phyloP scores from a whole-genome alignment of 2,888 invertebrate species.

The Hyposoter dolosus region DNA sequence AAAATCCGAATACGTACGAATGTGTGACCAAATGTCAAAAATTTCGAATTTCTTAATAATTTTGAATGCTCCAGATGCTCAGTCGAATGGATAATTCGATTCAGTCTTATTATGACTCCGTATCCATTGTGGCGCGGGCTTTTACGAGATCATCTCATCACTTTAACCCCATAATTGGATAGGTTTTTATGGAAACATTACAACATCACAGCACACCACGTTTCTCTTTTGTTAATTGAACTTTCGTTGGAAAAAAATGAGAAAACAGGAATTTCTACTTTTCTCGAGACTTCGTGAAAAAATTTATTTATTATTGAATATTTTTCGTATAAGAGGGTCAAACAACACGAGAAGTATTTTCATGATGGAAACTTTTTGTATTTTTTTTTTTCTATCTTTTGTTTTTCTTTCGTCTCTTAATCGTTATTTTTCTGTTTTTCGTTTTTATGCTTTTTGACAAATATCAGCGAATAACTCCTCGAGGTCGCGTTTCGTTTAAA shows the following conservation, averaged over 20 bases:
- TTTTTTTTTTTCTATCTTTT: too few relatives aligned
- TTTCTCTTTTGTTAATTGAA: not conserved
- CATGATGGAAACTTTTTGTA: not conserved
- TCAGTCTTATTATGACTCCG: too few relatives aligned
- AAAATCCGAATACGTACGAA: not conserved
- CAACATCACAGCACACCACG: not conserved
- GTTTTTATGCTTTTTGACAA: not conserved
- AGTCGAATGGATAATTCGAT: not conserved
- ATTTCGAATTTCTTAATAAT: not conserved
- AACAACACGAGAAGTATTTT: not conserved
- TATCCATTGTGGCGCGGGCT: too few relatives aligned
- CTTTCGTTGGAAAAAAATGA: too few relatives aligned
- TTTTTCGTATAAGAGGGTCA: too few relatives aligned
- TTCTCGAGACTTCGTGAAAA: not conserved
- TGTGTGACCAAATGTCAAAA: not conserved
- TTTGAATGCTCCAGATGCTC: not conserved
- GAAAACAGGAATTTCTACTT: not conserved
- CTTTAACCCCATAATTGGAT: not conserved
- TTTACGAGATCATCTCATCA: too few relatives aligned
- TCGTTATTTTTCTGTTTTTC: not conserved
- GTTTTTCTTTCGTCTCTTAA: not conserved
- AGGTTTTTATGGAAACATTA: not conserved
- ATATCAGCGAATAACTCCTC: conserved; percentile 8
- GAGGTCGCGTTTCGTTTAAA: not conserved
- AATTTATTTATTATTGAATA: not conserved